These are phyloP conservation scores for Ctena decussata DNA, from an alignment of 2,888 invertebrate genomes.

Conservation along the genomic window DNA sequence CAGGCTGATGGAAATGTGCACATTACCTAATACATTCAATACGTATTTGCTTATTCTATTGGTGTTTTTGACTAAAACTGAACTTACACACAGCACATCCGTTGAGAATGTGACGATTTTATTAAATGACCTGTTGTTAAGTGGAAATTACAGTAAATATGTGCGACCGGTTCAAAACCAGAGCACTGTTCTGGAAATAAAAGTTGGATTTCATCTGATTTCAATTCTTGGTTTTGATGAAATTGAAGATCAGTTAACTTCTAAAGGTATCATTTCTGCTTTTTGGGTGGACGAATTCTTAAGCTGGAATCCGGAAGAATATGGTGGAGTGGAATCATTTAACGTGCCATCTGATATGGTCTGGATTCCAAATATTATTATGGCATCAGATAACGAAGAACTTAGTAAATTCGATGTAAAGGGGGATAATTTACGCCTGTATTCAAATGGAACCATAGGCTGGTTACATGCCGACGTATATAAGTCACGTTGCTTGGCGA, in stretches of 20 bases:
- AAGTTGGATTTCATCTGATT: neutral
- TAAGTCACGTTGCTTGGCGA: neutral
- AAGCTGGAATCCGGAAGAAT: neutral
- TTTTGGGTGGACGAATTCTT: neutral
- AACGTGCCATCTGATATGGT: neutral
- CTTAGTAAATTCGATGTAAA: neutral
- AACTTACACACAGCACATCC: neutral
- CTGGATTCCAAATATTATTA: neutral
- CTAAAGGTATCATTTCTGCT: neutral
- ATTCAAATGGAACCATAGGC: neutral
- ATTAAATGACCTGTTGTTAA: neutral
- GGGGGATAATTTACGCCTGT: neutral
- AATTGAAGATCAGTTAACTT: neutral
- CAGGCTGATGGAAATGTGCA: no score
- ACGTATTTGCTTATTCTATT: no score
- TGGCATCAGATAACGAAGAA: neutral
- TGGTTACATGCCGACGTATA: neutral
- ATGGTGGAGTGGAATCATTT: neutral
- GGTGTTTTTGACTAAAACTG: neutral
- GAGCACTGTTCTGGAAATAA: neutral
- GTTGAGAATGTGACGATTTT: neutral
- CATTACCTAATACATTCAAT: no score
- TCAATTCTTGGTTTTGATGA: neutral
- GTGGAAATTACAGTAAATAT: neutral
- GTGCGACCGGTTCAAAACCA: neutral